phyloP scores from a whole-genome alignment of 1,140 invertebrate species.

The Leptonema lineaticorne region DNA sequence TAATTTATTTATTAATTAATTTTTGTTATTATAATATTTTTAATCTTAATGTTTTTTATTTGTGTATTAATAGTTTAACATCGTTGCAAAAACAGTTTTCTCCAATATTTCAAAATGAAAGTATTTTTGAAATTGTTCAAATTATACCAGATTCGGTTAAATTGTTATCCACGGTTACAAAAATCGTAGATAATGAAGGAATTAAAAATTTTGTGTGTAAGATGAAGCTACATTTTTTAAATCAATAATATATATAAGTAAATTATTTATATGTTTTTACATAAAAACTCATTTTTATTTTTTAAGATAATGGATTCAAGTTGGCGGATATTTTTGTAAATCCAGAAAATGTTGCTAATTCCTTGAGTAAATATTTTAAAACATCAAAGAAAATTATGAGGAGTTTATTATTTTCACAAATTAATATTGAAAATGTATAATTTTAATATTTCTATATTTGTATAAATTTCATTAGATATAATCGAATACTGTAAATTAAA shows the following conservation, averaged over 20 bases:
- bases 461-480: neutral
- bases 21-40: neutral
- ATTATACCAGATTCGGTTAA: slow-evolving; percentile 60
- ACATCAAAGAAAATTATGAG: slow-evolving; percentile 48
- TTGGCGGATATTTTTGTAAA: slow-evolving; percentile 57
- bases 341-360: slow-evolving; percentile 51
- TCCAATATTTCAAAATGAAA: slow-evolving; percentile 47
- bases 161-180: slow-evolving; percentile 60
- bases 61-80: slow-evolving; percentile 47
- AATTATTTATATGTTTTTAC: neutral
- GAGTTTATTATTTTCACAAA: slow-evolving; percentile 52
- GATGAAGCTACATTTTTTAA: slow-evolving; percentile 37
- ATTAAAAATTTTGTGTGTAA: slow-evolving; percentile 60
- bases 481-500: slow-evolving; percentile 5
- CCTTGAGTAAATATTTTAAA: slow-evolving; percentile 47
- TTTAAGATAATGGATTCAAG: slow-evolving; percentile 56
- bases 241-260: no score
- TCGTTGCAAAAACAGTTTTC: slow-evolving; percentile 45
- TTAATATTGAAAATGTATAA: slow-evolving; percentile 55
- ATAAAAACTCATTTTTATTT: slow-evolving; percentile 19
- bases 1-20: slow-evolving; percentile 21
- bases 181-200: slow-evolving; percentile 60
- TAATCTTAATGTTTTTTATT: slow-evolving; percentile 6
- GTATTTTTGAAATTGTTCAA: slow-evolving; percentile 51
- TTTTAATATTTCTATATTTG: slow-evolving; percentile 5